Conservation (phyloP, 2,888 invertebrate genomes). For the Polydesmus complanatus region DNA sequence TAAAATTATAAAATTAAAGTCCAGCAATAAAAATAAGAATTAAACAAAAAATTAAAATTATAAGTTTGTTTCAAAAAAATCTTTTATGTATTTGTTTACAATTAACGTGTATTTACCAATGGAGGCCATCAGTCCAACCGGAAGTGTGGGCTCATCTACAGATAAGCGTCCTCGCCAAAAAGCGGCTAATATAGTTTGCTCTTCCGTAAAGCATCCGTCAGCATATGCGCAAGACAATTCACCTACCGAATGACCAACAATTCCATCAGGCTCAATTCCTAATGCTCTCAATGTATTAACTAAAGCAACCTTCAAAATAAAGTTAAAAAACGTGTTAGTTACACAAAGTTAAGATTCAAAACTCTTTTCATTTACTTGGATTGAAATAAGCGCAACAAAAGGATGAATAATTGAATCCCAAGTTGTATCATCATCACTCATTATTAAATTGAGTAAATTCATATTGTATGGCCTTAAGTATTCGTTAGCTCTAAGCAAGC, state of each 20-base stretch:
- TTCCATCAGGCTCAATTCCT: conserved; percentile 36
- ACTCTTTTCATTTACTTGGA: conserved; percentile 31
- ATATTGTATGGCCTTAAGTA: conserved; percentile 32
- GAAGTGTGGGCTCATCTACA: conserved; percentile 18
- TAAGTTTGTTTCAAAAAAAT: not conserved
- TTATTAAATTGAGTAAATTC: conserved; percentile 32
- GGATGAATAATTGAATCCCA: conserved; percentile 31
- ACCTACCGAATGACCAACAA: conserved; percentile 37
- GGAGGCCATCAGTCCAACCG: conserved; percentile 29
- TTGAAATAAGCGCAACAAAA: conserved; percentile 38
- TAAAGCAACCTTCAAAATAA: conserved; percentile 35
- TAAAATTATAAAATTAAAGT: too few relatives aligned
- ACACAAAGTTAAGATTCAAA: too few relatives aligned
- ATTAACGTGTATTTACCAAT: conserved; percentile 25
- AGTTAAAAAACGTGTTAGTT: too few relatives aligned
- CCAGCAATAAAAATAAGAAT: too few relatives aligned
- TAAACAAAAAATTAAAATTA: too few relatives aligned
- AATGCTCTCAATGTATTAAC: conserved; percentile 34
- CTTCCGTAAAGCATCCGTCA: conserved; percentile 38
- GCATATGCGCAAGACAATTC: conserved; percentile 39
- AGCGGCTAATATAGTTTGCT: conserved; percentile 38
- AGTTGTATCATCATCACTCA: conserved; percentile 30
- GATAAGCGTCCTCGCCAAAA: conserved; percentile 37
- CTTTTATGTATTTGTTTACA: too few relatives aligned
- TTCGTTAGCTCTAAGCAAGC: conserved; percentile 30